Evolutionary conservation across 2,888 invertebrate genomes (phyloP).

Genomic region (Aquatica leii): DNA sequence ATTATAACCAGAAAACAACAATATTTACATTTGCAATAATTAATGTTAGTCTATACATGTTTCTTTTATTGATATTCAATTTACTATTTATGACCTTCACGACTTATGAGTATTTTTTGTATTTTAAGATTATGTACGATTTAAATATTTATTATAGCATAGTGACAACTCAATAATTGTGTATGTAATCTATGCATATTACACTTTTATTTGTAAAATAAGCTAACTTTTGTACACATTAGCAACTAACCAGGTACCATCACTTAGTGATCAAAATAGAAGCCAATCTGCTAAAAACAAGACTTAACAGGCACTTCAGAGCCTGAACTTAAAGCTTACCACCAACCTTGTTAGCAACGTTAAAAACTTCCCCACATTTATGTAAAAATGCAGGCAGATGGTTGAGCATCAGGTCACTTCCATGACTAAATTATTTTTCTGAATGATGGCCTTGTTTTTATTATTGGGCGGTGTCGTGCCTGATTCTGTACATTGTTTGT

Average conservation of each 20-base stretch:
- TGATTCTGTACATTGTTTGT: slow-evolving; percentile 51
- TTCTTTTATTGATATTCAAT: no score
- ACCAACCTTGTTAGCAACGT: slow-evolving; percentile 36
- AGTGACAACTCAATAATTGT: no score
- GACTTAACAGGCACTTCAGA: slow-evolving; percentile 43
- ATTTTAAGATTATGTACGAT: no score
- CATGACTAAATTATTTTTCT: slow-evolving; percentile 67
- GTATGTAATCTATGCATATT: slow-evolving; percentile 24
- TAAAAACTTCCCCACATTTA: slow-evolving; percentile 34
- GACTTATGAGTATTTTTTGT: no score
- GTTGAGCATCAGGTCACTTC: slow-evolving; percentile 69
- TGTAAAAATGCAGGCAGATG: slow-evolving; percentile 45
- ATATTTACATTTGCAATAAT: no score
- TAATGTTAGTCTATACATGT: no score
- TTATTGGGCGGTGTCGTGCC: slow-evolving; percentile 52
- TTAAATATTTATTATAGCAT: no score
- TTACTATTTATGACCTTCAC: no score
- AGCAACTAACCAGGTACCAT: slow-evolving; percentile 31
- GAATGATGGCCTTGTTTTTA: slow-evolving; percentile 61
- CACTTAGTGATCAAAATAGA: slow-evolving; percentile 29
- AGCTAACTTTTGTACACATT: slow-evolving; percentile 15
- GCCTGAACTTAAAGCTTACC: slow-evolving; percentile 39
- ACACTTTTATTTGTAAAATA: slow-evolving; percentile 12
- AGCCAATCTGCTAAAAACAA: slow-evolving; percentile 32
- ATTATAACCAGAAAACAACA: no score